Evolutionary conservation across 2,888 invertebrate genomes (phyloP).

Genomic region (Holacanthella duospinosa): DNA sequence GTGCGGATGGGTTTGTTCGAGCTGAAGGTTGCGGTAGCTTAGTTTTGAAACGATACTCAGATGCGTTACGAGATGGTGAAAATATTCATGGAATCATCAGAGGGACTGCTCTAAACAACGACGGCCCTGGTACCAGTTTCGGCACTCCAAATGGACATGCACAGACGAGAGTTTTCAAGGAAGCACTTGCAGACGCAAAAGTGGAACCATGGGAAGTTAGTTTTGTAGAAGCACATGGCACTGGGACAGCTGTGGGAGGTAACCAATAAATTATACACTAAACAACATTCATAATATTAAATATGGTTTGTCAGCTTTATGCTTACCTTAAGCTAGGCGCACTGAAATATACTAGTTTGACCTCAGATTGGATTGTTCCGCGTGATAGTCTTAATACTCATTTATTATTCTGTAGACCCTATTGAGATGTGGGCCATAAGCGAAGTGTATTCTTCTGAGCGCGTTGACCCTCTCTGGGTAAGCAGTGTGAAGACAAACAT

Average conservation of each 20-base stretch:
- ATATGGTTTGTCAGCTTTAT: no score
- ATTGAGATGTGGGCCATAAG: conserved; percentile 19
- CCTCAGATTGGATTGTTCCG: no score
- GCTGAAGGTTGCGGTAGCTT: no score
- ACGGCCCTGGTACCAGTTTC: conserved; percentile 39
- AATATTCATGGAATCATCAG: conserved; percentile 36
- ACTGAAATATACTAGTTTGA: no score
- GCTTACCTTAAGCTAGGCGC: no score
- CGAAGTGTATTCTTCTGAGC: conserved; percentile 40
- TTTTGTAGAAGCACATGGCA: conserved; percentile 14
- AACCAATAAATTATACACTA: neutral
- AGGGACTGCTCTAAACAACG: conserved; percentile 39
- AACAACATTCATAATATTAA: no score
- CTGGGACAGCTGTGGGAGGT: conserved; percentile 16
- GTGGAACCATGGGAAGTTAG: conserved; percentile 16
- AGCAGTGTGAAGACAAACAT: conserved; percentile 94
- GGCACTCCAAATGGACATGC: conserved; percentile 29
- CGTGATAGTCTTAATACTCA: no score
- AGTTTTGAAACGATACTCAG: no score
- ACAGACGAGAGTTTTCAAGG: conserved; percentile 48
- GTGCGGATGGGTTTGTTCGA: no score
- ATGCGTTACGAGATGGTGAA: conserved; percentile 26
- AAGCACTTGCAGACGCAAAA: conserved; percentile 16
- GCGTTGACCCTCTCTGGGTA: conserved; percentile 62
- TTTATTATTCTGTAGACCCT: no score